Evolutionary conservation across 2,113 vertebrate genomes (phyloP).

Genomic region (Aptenodytes forsteri): DNA sequence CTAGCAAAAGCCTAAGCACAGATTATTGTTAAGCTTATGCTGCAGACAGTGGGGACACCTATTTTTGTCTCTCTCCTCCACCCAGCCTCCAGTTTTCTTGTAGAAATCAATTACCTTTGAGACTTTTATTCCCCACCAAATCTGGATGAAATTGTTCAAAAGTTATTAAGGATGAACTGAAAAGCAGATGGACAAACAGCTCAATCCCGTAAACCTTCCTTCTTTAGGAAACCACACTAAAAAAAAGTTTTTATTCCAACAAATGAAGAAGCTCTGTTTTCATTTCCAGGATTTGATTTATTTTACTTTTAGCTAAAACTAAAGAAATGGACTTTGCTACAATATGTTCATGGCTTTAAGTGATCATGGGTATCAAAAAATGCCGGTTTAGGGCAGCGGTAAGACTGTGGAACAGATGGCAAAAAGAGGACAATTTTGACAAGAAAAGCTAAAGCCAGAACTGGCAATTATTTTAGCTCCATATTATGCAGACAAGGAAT

Average conservation of each 20-base stretch:
- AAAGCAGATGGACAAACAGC: conserved; percentile 22
- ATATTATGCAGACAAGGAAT: not conserved
- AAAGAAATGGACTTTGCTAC: not conserved
- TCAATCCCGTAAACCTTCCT: not conserved
- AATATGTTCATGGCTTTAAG: not conserved
- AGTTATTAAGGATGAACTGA: conserved; percentile 28
- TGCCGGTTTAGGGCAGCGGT: not conserved
- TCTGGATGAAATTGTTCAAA: not conserved
- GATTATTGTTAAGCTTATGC: conserved; percentile 38
- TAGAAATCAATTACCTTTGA: conserved; percentile 3
- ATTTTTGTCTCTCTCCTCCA: conserved; percentile 40
- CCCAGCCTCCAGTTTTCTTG: not conserved
- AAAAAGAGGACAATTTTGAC: not conserved
- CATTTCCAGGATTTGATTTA: not conserved
- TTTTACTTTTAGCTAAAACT: not conserved
- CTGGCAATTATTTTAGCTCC: not conserved
- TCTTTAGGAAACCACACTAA: not conserved
- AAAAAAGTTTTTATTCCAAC: not conserved
- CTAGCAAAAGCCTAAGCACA: conserved; percentile 11
- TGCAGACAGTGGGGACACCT: conserved; percentile 32
- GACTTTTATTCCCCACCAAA: not conserved
- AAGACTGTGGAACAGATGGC: not conserved
- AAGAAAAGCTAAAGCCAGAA: not conserved
- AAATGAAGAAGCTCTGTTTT: not conserved
- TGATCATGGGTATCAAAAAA: not conserved